These are phyloP conservation scores for Petaurus breviceps DNA, from an alignment of 2,113 vertebrate species.

Conservation along the genomic window DNA sequence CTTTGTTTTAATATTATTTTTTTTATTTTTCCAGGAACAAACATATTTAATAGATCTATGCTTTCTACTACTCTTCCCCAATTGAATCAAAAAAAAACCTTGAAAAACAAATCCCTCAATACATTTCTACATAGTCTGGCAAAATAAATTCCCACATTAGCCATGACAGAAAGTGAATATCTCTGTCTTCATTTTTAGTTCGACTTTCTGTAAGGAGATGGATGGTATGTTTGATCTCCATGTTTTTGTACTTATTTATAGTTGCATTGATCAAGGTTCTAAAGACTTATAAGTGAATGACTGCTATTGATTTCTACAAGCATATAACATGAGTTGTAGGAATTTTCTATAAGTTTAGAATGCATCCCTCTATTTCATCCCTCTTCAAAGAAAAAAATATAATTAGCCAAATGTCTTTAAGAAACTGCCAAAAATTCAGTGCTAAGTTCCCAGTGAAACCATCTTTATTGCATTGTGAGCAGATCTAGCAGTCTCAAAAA, in stretches of 20 bases:
- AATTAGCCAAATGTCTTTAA: too few relatives aligned
- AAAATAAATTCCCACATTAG: too few relatives aligned
- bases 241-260: not conserved
- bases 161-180: too few relatives aligned
- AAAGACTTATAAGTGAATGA: not conserved
- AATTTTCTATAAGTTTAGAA: not conserved
- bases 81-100: too few relatives aligned
- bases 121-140: too few relatives aligned
- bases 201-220: not conserved
- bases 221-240: not conserved
- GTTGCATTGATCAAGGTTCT: not conserved
- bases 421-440: not conserved
- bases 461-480: not conserved
- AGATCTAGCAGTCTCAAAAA: not conserved
- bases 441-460: not conserved
- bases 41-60: too few relatives aligned
- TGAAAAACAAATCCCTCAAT: too few relatives aligned
- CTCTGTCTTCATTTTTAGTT: too few relatives aligned
- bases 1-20: too few relatives aligned
- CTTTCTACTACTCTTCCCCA: too few relatives aligned
- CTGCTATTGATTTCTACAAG: not conserved
- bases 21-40: too few relatives aligned
- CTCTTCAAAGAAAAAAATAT: not conserved
- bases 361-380: not conserved
- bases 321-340: not conserved